These are phyloP conservation scores for Glareola pratincola DNA, from an alignment of 2,113 vertebrate species.

Conservation along the genomic window DNA sequence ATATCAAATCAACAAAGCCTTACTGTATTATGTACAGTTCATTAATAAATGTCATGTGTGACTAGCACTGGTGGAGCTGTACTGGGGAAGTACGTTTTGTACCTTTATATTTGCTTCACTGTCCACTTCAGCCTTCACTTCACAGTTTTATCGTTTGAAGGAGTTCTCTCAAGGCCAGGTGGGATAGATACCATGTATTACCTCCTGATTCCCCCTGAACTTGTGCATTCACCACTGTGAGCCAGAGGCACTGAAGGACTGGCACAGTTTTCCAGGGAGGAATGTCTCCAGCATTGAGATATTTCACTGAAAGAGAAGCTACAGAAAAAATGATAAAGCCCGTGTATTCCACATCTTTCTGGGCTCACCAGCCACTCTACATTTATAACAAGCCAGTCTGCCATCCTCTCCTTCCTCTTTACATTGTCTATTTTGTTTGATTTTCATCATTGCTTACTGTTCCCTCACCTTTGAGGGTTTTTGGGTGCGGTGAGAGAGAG, in stretches of 20 bases:
- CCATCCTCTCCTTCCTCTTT: neutral
- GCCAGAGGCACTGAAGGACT: neutral
- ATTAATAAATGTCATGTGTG: neutral
- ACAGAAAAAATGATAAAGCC: neutral
- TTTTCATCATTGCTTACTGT: neutral
- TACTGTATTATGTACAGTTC: neutral
- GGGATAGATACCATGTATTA: neutral
- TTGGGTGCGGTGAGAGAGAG: neutral
- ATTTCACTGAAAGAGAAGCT: neutral
- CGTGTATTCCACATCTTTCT: neutral
- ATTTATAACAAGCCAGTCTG: fast-evolving
- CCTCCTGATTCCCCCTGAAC: neutral
- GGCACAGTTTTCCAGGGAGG: neutral
- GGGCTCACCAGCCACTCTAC: neutral
- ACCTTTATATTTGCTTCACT: neutral
- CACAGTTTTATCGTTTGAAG: neutral
- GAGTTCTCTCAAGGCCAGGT: neutral
- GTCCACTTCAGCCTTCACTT: neutral
- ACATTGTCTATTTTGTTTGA: neutral
- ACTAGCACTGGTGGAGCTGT: neutral
- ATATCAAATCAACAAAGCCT: neutral
- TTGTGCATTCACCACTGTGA: neutral
- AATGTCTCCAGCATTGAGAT: neutral
- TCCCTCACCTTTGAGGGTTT: neutral
- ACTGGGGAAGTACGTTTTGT: neutral